Conservation (phyloP, 2,888 invertebrate genomes). For the Apotomis betuletana region DNA sequence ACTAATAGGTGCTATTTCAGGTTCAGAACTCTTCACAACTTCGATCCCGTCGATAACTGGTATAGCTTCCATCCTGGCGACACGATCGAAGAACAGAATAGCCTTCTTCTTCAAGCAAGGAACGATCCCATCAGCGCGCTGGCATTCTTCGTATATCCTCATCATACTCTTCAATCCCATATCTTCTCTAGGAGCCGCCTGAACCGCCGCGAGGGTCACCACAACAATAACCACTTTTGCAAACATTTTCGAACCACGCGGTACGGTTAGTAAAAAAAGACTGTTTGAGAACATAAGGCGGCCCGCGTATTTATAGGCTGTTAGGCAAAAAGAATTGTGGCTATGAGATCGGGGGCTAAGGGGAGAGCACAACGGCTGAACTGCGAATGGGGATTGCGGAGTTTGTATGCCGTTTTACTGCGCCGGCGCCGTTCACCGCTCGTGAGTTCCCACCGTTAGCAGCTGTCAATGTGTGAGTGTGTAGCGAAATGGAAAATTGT, state of each 20-base stretch:
- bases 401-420: conserved; percentile 32
- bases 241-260: conserved; percentile 64
- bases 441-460: conserved; percentile 36
- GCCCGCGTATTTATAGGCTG: conserved; percentile 76
- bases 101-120: conserved; percentile 93
- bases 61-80: conserved; percentile 87
- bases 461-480: conserved; percentile 32
- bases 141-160: conserved; percentile 91
- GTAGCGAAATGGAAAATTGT: conserved; percentile 41
- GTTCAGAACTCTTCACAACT: conserved; percentile 82
- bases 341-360: conserved; percentile 60
- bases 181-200: conserved; percentile 63
- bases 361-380: conserved; percentile 45
- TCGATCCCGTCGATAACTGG: conserved; percentile 85
- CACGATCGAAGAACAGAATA: conserved; percentile 89
- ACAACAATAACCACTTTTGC: conserved; percentile 63
- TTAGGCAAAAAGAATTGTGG: conserved; percentile 63
- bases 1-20: conserved; percentile 75
- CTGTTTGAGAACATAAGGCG: conserved; percentile 71
- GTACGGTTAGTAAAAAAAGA: conserved; percentile 79
- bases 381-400: conserved; percentile 43
- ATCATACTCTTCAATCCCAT: conserved; percentile 86
- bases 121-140: conserved; percentile 86
- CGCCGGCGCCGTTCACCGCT: conserved; percentile 33
- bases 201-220: conserved; percentile 51